Base-by-base conservation (phyloP, 2,888 invertebrate species). In the Phymatocera aterrima region DNA sequence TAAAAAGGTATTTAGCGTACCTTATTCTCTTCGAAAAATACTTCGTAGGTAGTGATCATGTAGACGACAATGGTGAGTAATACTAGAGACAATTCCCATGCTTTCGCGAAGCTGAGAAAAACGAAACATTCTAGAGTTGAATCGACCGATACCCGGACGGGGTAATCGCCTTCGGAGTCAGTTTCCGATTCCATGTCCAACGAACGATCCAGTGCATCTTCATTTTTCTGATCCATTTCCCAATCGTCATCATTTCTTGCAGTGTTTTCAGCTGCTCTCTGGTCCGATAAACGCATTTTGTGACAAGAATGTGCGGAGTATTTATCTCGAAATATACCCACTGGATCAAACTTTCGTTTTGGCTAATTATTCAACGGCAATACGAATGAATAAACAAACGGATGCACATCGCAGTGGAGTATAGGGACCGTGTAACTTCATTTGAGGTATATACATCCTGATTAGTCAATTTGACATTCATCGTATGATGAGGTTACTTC, bases 91-190 rank as follows among this genome's bases (percentile, higher is more conserved):
- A 51, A 51, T 31, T 51, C 51, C 70, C 70, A 72, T 1, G 70
- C 43, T 72, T 72, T 72, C 51, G 10, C 31, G 24, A 72, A 72
- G 21, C 70, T 72, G n/a, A 72, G 48, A 34, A 72, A 72, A 34
- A 72, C 70, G 51, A 72, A 72, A 34, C 51, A 48, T 72, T 72
- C 70, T 10, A 72, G 34, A 72, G 31, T 51, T 51, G 70, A 72
- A 34, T 72, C 70, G 5, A 72, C n/a, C 48, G 70, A 72, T 51
- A 72, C 70, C 51, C 51, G 28, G 34, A 72, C 51, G 10, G 70
- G 70, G 48, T 72, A 72, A 15, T 72, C 70, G 31, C 18, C 70
- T 34, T 72, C 70, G 12, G 70, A 48, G 51, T 72, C 70, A 34
- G 51, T 72, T 28, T 21, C 70, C 8, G 48, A 48, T 10, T 68